Base-by-base conservation (phyloP, 2,888 invertebrate species). In the Ornithoptera priamus region DNA sequence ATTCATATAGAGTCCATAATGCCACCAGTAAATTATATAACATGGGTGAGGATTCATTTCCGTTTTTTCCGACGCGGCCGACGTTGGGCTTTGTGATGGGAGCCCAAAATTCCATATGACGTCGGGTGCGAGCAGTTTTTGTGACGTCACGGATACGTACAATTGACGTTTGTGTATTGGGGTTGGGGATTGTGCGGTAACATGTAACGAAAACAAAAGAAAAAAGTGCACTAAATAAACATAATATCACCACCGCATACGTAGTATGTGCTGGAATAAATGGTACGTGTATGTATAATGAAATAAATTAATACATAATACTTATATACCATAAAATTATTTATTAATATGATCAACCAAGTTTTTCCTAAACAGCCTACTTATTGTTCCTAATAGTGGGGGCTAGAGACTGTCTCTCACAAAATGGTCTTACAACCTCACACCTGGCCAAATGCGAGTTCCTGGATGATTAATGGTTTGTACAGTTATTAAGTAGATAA, bases 1-100 rank as follows among this genome's bases (percentile, higher is more conserved):
- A 68, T 70, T 53, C 53, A 67, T 72, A 74, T 80, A 82, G 69
- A 75, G 81, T 84, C 80, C 84, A 82, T 81, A 81, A 70, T 64
- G 63, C 66, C 67, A 66, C 70, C 66, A 66, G 39, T 60, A 53
- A 46, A 56, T 46, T 56, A 53, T 18, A 68, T 50, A 59, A 50
- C 46, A 39, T 20, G n/a, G 22, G 12, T 59, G 42, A 53, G 24
- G 17, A 72, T 70, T 89, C 88, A 92, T 92, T 92, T 92, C 79
- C 92, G 92, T 92, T 92, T 92, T 92, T 92, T 92, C 82, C 92
- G 92, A 84, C 92, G 92, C 88, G 91, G 88, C 78, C 91, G 92
- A 88, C 92, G 92, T 88, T 89, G 88, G 87, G 89, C 92, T 92
- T 92, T 92, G 90, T 84, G 85, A 83, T 84, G 84, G 89, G 89